Evolutionary conservation across 1,140 invertebrate genomes (phyloP).

Genomic region (Magallana ariakensis): DNA sequence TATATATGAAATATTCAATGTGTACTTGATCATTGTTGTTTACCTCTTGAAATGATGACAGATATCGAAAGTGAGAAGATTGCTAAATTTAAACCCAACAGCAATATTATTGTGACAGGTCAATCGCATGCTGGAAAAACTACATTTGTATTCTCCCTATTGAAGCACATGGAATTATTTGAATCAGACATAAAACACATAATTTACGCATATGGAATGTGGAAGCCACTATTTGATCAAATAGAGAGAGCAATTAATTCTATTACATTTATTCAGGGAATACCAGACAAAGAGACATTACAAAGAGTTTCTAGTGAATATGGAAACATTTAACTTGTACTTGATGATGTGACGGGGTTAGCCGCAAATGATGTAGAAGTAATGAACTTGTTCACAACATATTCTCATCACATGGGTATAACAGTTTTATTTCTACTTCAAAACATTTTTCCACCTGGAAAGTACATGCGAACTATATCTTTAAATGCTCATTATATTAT

Average conservation of each 20-base stretch:
- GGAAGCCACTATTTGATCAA: slow-evolving; percentile 44
- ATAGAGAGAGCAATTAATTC: slow-evolving; percentile 40
- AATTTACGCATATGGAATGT: slow-evolving; percentile 34
- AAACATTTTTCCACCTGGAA: slow-evolving; percentile 48
- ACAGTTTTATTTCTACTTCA: slow-evolving; percentile 48
- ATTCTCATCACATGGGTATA: slow-evolving; percentile 42
- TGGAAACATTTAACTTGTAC: slow-evolving; percentile 35
- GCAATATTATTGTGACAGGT: slow-evolving; percentile 30
- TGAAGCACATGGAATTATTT: slow-evolving; percentile 31
- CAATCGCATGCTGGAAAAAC: slow-evolving; percentile 10
- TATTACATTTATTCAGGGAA: slow-evolving; percentile 44
- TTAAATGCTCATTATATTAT: slow-evolving; percentile 43
- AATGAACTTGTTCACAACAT: slow-evolving; percentile 44
- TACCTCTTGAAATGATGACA: background rate
- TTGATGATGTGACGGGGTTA: slow-evolving; percentile 46
- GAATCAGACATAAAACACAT: background rate
- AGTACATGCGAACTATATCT: too few relatives aligned
- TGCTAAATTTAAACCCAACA: slow-evolving; percentile 6
- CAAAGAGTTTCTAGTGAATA: background rate
- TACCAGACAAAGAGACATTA: slow-evolving; percentile 29
- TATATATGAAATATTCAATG: background rate
- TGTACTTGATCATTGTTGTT: too few relatives aligned
- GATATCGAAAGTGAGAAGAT: background rate
- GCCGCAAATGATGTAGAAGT: slow-evolving; percentile 22
- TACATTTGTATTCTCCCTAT: background rate